Base-by-base conservation (phyloP, 2,888 invertebrate genomes). In the Drepana falcataria region DNA sequence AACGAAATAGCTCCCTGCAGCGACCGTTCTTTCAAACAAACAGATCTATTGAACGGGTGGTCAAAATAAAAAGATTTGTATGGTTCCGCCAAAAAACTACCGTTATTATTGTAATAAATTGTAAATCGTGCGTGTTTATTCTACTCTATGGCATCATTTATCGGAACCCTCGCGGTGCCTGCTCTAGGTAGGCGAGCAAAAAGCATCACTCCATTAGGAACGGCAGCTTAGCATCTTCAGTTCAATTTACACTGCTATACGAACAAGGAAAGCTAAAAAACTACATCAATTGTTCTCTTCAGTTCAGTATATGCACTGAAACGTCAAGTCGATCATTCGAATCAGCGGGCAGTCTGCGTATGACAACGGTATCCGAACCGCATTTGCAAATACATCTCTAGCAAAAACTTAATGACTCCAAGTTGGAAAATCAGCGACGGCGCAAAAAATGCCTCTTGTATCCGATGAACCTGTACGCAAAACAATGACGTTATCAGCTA, bases 281-380 rank as follows among this genome's bases (percentile, higher is more conserved):
- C 60, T 54, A 56, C 53, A 61, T 62, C 65, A 59, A 75, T 79
- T 75, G 77, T 78, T 77, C 71, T 65, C 66, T 64, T 60, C 59
- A 58, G 59, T 66, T 61, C 59, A 59, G 60, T 66, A 60, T 68
- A 69, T 61, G 66, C 66, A 75, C 67, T 65, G 61, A 72, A 69
- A 69, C 60, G 63, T 72, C 69, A 73, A 73, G 71, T 66, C 65
- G 60, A 68, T 62, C 65, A 70, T 70, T 51, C 64, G 68, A 65
- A 73, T 70, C 68, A 65, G 65, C 65, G 56, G 68, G 64, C 66
- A 66, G 61, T 63, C 64, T 61, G 59, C 57, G 59, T 57, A 63
- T 60, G 59, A 61, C 71, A 81, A 79, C 79, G 77, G 77, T 78
- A 79, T 66, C 68, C 61, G 67, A 68, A 73, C 64, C 68, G 69